Evolutionary conservation across 2,888 invertebrate species (phyloP).

Genomic region (Sialis lutaria): DNA sequence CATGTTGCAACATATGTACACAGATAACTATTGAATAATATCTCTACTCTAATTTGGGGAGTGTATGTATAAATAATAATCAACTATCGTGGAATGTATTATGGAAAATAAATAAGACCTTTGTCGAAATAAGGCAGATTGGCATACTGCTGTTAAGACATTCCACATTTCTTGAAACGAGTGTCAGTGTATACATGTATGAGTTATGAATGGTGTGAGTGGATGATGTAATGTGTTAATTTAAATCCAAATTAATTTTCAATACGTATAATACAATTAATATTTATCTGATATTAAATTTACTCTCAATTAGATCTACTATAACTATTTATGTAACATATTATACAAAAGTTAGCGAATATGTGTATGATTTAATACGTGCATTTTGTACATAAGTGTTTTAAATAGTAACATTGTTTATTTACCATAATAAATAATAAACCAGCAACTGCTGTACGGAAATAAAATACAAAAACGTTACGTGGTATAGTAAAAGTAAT

Average conservation of each 20-base stretch:
- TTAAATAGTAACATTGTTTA: too few species aligned
- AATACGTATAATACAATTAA: too few species aligned
- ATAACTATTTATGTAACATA: background rate
- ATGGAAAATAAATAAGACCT: conserved; percentile 4
- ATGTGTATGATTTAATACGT: background rate
- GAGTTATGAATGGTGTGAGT: background rate
- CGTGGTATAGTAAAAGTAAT: conserved; percentile 2
- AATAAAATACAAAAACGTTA: background rate
- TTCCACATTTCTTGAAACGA: conserved; percentile 28
- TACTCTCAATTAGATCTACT: too few species aligned
- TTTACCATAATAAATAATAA: too few species aligned
- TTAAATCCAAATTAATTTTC: too few species aligned
- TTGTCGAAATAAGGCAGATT: conserved; percentile 32
- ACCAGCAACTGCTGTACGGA: too few species aligned
- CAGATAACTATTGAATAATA: background rate
- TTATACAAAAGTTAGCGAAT: background rate
- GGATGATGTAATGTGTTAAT: background rate
- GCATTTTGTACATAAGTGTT: too few species aligned
- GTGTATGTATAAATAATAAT: conserved; percentile 4
- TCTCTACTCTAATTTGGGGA: conserved; percentile 1
- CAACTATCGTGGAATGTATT: conserved; percentile 20
- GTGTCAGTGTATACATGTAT: background rate
- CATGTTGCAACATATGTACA: background rate
- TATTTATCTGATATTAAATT: too few species aligned
- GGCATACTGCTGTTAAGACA: conserved; percentile 41